phyloP scores from a whole-genome alignment of 2,888 invertebrate species.

The Thalpophila matura region DNA sequence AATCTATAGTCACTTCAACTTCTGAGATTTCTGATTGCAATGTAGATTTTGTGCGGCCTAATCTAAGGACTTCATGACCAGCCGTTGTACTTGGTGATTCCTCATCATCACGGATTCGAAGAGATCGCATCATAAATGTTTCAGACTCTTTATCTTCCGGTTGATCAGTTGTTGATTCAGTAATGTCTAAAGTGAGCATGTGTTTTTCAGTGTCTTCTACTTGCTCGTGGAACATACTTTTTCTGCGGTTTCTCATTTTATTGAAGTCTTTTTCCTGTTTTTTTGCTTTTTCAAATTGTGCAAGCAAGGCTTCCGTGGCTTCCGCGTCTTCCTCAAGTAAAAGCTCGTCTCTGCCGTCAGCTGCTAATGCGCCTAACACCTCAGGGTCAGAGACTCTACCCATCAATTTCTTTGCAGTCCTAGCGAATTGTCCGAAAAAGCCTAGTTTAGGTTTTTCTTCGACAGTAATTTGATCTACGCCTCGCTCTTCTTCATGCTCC shows the following conservation, averaged over 20 bases:
- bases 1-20: neutral
- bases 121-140: slow-evolving; percentile 15
- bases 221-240: neutral
- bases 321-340: slow-evolving; percentile 62
- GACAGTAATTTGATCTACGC: neutral
- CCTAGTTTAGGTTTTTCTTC: slow-evolving; percentile 8
- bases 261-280: slow-evolving; percentile 36
- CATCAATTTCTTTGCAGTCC: slow-evolving; percentile 54
- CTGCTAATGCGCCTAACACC: slow-evolving; percentile 6
- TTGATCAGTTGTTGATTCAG: slow-evolving; percentile 24
- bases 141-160: slow-evolving; percentile 7
- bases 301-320: slow-evolving; percentile 60
- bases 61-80: neutral
- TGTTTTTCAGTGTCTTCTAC: slow-evolving; percentile 53
- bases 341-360: slow-evolving; percentile 54
- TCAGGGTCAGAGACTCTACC: slow-evolving; percentile 44
- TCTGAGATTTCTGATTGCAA: slow-evolving; percentile 6
- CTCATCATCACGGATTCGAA: slow-evolving; percentile 50
- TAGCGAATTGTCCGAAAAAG: slow-evolving; percentile 36
- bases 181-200: slow-evolving; percentile 54
- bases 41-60: neutral
- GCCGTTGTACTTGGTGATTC: neutral
- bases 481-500: neutral
- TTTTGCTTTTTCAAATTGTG: slow-evolving; percentile 54
- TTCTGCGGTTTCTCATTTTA: slow-evolving; percentile 10